Percentiles rank a stretch among this genome's conserved stretches.
These are phyloP conservation scores for Dicyrtomina minuta DNA, from an alignment of 2,888 invertebrate species.

Conservation along the genomic window DNA sequence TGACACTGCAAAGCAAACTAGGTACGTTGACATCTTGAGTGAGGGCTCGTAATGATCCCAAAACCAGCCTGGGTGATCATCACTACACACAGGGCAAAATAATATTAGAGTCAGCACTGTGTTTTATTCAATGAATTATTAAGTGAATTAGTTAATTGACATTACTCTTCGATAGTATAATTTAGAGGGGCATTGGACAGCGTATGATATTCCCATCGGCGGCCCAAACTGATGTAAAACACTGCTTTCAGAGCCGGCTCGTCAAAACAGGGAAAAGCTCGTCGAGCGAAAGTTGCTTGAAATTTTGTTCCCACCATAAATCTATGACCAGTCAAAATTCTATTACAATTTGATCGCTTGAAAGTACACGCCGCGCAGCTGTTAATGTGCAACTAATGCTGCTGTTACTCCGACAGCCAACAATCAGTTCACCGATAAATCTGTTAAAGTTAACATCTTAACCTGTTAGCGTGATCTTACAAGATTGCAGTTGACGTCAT, in stretches of 20 bases:
- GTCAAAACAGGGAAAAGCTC: conserved; percentile 85
- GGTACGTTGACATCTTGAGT: conserved; percentile 76
- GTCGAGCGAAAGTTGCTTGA: conserved; percentile 55
- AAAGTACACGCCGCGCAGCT: too few species aligned
- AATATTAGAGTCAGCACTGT: too few species aligned
- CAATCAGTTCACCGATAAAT: too few species aligned
- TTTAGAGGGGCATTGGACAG: conserved; percentile 52
- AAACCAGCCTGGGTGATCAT: conserved; percentile 29
- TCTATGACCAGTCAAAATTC: too few species aligned
- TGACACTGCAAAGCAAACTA: conserved; percentile 79
- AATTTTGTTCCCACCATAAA: conserved; percentile 58
- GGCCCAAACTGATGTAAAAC: conserved; percentile 69
- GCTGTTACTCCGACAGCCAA: too few species aligned
- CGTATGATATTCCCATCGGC: conserved; percentile 55
- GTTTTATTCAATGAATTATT: too few species aligned
- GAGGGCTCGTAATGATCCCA: conserved; percentile 60
- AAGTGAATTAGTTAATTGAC: too few species aligned
- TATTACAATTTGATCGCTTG: too few species aligned
- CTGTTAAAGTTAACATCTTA: too few species aligned
- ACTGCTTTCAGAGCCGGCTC: conserved; percentile 78
- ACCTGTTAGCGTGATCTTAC: too few species aligned
- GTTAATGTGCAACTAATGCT: conserved; percentile 44
- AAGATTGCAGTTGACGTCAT: too few species aligned
- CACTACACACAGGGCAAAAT: not conserved
- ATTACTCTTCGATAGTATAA: conserved; percentile 14